phyloP scores from a whole-genome alignment of 1,140 invertebrate species.

The Sycophila sp. region DNA sequence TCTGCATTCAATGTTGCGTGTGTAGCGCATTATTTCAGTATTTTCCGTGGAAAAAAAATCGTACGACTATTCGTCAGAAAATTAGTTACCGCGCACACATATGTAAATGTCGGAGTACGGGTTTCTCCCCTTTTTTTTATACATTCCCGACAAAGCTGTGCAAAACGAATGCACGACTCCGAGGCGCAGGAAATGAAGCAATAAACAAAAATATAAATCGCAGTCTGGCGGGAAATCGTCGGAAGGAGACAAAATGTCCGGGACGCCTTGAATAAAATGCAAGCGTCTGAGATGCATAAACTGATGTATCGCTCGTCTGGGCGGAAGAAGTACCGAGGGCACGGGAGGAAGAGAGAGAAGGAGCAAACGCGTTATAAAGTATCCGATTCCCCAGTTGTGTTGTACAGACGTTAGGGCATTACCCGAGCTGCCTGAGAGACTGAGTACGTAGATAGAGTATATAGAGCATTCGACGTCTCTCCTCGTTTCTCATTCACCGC shows the following conservation, averaged over 20 bases:
- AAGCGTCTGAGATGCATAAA: constrained; percentile 11
- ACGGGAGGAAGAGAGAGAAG: not conserved
- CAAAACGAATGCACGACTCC: too few relatives aligned
- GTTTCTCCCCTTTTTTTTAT: too few relatives aligned
- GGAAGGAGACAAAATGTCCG: not conserved
- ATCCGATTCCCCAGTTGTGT: constrained; percentile 14
- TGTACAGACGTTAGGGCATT: constrained; percentile 13
- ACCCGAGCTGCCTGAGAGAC: not conserved
- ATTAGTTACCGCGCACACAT: too few relatives aligned
- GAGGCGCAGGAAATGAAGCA: not conserved
- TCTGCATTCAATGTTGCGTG: too few relatives aligned
- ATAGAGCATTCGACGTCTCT: constrained; percentile 8
- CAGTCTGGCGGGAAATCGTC: not conserved
- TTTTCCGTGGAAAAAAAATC: too few relatives aligned
- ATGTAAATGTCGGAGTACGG: too few relatives aligned
- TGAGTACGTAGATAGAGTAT: not conserved
- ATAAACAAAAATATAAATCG: not conserved
- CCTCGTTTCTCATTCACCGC: constrained; percentile 17
- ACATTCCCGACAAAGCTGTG: too few relatives aligned
- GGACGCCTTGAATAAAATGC: constrained; percentile 2
- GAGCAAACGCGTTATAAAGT: constrained; percentile 6
- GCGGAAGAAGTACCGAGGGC: not conserved
- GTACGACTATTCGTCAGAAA: too few relatives aligned
- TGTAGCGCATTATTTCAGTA: too few relatives aligned
- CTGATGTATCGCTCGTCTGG: constrained; percentile 10